These are phyloP conservation scores for Crambe crambe DNA, from an alignment of 37 sponge, comb jelly and placozoan genomes.

Conservation along the genomic window DNA sequence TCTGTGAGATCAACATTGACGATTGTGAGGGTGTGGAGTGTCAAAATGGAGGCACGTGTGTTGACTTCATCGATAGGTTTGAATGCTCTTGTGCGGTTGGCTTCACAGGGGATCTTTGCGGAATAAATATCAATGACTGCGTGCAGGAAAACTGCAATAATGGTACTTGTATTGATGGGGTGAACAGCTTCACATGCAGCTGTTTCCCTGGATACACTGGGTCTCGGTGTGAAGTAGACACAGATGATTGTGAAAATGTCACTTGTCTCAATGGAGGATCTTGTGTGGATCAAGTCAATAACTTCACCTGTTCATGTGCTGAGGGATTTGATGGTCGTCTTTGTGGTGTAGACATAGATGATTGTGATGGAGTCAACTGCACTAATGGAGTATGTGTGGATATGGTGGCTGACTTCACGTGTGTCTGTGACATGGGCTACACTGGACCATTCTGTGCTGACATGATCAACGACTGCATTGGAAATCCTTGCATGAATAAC, in stretches of 20 bases:
- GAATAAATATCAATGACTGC: slow-evolving; percentile 48
- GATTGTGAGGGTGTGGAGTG: slow-evolving; percentile 52
- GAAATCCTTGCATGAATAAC: slow-evolving; percentile 4
- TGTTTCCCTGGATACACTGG: slow-evolving; percentile 66
- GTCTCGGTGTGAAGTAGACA: slow-evolving; percentile 32
- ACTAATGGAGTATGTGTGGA: slow-evolving; percentile 46
- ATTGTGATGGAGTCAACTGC: slow-evolving; percentile 43
- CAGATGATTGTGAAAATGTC: slow-evolving; percentile 23
- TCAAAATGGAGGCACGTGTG: slow-evolving; percentile 49
- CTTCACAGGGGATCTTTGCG: slow-evolving; percentile 58
- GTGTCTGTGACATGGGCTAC: slow-evolving; percentile 45
- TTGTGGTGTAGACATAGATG: slow-evolving; percentile 56
- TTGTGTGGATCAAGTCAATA: slow-evolving; percentile 47
- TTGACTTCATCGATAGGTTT: slow-evolving; percentile 27
- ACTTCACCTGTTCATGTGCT: slow-evolving; percentile 53
- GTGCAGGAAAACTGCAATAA: slow-evolving; percentile 22
- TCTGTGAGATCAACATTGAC: slow-evolving; percentile 48
- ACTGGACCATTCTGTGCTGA: slow-evolving; percentile 27
- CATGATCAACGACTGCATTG: slow-evolving; percentile 46
- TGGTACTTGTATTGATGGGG: slow-evolving; percentile 50
- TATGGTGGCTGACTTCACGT: slow-evolving; percentile 11
- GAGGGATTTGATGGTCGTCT: slow-evolving; percentile 42
- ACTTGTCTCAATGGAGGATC: slow-evolving; percentile 52
- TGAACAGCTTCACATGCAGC: slow-evolving; percentile 21
- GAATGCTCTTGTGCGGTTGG: slow-evolving; percentile 54